Percentiles rank a stretch among this genome's conserved stretches.
Evolutionary conservation across 2,113 vertebrate genomes (phyloP).

Genomic region (Strigops habroptila): DNA sequence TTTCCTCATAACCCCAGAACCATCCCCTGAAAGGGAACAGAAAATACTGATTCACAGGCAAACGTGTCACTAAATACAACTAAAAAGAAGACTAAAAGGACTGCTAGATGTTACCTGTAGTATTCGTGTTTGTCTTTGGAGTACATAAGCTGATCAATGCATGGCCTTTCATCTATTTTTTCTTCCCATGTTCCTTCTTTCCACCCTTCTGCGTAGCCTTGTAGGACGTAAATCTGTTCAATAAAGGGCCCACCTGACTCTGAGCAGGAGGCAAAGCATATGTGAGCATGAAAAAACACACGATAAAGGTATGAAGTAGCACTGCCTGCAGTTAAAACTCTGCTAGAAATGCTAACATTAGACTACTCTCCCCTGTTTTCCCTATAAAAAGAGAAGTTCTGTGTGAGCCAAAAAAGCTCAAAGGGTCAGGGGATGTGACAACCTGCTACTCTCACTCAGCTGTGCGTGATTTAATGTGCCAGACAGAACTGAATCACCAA

Average conservation of each 20-base stretch:
- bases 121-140: constrained; percentile 88
- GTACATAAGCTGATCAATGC: constrained; percentile 86
- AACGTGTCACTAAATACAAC: neutral
- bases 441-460: neutral
- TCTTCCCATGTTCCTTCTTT: constrained; percentile 95
- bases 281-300: neutral
- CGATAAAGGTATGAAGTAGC: rapidly evolving
- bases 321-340: neutral
- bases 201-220: constrained; percentile 93
- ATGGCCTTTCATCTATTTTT: constrained; percentile 87
- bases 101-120: constrained; percentile 77
- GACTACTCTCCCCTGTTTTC: neutral
- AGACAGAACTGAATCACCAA: rapidly evolving
- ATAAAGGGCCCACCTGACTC: constrained; percentile 96
- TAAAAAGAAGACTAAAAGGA: neutral
- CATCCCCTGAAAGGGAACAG: constrained; percentile 83
- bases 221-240: constrained; percentile 89
- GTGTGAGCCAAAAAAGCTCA: neutral
- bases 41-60: neutral
- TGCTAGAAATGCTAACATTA: neutral
- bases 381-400: neutral
- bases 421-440: neutral
- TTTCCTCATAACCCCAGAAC: constrained; percentile 97
- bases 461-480: neutral
- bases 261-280: constrained; percentile 42